Evolutionary conservation across 2,797 vertebrate genomes (phyloP).

Genomic region (Propithecus deckenii): DNA sequence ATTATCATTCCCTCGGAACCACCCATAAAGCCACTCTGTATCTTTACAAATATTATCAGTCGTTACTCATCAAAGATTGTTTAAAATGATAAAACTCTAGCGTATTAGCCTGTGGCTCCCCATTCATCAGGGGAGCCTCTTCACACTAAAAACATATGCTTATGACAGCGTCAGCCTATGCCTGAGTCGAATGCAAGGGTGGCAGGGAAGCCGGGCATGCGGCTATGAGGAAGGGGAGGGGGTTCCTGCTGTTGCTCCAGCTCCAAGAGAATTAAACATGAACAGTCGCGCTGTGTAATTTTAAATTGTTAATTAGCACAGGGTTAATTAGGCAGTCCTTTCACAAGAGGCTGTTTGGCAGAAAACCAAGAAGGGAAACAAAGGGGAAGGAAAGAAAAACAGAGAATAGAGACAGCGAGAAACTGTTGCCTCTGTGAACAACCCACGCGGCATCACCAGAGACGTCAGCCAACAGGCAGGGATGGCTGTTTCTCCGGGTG

Average conservation of each 20-base stretch:
- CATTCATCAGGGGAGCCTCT: background rate
- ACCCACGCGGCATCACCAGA: slow-evolving; percentile 61
- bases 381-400: slow-evolving; percentile 87
- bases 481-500: background rate
- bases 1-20: background rate
- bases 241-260: slow-evolving; percentile 84
- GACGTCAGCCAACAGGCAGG: slow-evolving; percentile 50
- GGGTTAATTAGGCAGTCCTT: slow-evolving; percentile 98
- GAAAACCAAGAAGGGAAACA: slow-evolving; percentile 86
- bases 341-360: slow-evolving; percentile 89
- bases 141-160: background rate
- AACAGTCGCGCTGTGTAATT: slow-evolving; percentile 96
- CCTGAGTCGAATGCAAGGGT: slow-evolving; percentile 1
- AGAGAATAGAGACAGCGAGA: slow-evolving; percentile 83
- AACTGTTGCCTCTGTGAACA: slow-evolving; percentile 80
- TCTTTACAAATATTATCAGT: background rate
- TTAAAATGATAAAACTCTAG: background rate
- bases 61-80: slow-evolving; percentile 5
- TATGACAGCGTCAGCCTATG: background rate
- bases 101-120: background rate
- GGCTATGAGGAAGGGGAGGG: slow-evolving; percentile 57
- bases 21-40: background rate
- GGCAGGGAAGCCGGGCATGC: background rate
- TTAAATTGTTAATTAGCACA: slow-evolving; percentile 99
- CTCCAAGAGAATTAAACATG: slow-evolving; percentile 93